Conservation (phyloP, 2,888 invertebrate species). For the Tyria jacobaeae region DNA sequence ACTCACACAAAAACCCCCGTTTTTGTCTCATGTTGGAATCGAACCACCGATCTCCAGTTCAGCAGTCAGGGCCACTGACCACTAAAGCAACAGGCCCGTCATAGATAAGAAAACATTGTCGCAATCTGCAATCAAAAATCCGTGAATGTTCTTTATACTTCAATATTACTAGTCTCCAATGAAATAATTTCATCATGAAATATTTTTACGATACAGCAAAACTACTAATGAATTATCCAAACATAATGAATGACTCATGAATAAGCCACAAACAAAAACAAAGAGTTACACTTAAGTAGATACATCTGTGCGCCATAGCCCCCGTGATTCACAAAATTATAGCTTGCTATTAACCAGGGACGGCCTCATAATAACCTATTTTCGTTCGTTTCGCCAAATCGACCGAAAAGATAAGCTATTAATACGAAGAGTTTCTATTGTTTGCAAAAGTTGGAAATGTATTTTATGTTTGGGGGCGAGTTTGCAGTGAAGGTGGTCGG, state of each 20-base stretch:
- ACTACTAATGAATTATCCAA: conserved; percentile 4
- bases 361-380: conserved; percentile 24
- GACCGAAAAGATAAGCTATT: conserved; percentile 14
- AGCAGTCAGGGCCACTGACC: too few species aligned
- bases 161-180: background rate
- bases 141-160: background rate
- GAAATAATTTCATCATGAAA: background rate
- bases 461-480: background rate
- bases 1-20: too few species aligned
- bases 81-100: too few species aligned
- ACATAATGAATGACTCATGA: conserved; percentile 21
- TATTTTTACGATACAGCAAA: background rate
- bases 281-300: conserved; percentile 13
- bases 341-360: conserved; percentile 27
- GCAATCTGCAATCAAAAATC: too few species aligned
- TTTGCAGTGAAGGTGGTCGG: background rate
- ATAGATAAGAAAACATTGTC: too few species aligned
- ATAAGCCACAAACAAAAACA: conserved; percentile 14
- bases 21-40: too few species aligned
- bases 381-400: conserved; percentile 21
- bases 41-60: too few species aligned
- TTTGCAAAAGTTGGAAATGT: background rate
- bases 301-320: conserved; percentile 16
- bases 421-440: conserved; percentile 5
- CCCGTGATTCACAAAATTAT: conserved; percentile 30